These are phyloP conservation scores for Pongo abelii DNA, from an alignment of 2,113 vertebrate genomes.

Conservation along the genomic window DNA sequence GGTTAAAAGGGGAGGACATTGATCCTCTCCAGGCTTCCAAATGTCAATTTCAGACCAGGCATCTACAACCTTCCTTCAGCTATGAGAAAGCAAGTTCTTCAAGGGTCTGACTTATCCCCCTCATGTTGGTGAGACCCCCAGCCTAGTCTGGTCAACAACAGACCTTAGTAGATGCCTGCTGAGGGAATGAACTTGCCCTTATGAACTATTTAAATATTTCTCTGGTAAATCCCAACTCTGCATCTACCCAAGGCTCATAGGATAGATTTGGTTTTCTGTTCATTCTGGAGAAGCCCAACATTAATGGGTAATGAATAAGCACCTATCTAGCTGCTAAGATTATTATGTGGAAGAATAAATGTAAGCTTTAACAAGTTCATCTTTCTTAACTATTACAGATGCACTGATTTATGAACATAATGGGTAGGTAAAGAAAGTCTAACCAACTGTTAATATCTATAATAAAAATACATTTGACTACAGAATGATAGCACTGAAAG, in stretches of 20 bases:
- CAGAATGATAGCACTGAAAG: conserved; percentile 51
- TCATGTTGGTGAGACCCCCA: no score
- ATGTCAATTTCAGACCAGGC: neutral
- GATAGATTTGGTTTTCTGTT: conserved; percentile 30
- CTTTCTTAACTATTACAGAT: conserved; percentile 79
- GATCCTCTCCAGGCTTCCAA: neutral
- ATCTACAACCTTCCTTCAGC: neutral
- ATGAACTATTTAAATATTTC: neutral
- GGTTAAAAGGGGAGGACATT: neutral
- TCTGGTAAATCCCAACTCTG: conserved; percentile 9
- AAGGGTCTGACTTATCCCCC: neutral
- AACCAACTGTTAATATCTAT: conserved; percentile 78
- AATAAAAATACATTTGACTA: conserved; percentile 78
- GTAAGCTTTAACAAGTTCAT: conserved; percentile 73
- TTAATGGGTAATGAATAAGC: conserved; percentile 78
- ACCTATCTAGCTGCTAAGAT: conserved; percentile 70
- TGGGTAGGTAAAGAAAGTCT: conserved; percentile 70
- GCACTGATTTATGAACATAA: conserved; percentile 80
- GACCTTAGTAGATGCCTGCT: neutral
- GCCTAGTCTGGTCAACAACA: neutral
- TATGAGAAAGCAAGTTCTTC: neutral
- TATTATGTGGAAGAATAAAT: conserved; percentile 74
- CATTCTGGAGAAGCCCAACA: conserved; percentile 57
- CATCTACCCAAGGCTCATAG: neutral
- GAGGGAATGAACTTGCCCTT: neutral